phyloP scores from a whole-genome alignment of 2,113 vertebrate genomes.

The Galeopterus variegatus region DNA sequence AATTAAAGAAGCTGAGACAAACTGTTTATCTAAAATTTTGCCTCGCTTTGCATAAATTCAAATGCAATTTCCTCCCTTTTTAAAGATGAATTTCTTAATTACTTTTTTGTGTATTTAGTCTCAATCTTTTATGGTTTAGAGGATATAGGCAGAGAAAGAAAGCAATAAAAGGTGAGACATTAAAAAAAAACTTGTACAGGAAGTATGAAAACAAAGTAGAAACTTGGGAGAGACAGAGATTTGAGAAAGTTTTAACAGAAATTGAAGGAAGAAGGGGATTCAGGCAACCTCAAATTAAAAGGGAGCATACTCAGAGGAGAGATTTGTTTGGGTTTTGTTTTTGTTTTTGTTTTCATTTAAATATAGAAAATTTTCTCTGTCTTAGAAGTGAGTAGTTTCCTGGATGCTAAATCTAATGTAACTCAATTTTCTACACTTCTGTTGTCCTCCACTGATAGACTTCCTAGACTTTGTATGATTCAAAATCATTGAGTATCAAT shows the following conservation, averaged over 20 bases:
- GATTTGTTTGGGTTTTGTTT: neutral
- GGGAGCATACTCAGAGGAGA: neutral
- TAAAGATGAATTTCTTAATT: neutral
- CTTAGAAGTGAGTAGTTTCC: neutral
- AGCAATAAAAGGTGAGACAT: neutral
- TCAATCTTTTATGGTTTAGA: neutral
- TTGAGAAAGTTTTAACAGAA: neutral
- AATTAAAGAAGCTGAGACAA: neutral
- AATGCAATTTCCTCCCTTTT: neutral
- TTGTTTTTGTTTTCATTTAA: neutral
- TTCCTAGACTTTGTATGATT: neutral
- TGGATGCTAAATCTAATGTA: neutral
- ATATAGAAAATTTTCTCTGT: neutral
- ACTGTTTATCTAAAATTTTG: neutral
- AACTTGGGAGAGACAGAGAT: neutral
- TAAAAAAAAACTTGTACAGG: neutral
- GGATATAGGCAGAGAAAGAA: neutral
- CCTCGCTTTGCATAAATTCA: neutral
- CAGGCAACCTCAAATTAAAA: neutral
- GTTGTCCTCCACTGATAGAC: neutral
- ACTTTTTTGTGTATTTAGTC: neutral
- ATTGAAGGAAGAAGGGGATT: neutral
- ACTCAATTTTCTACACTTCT: neutral
- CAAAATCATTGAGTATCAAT: neutral
- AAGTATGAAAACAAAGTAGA: neutral